phyloP scores from a whole-genome alignment of 2,797 vertebrate genomes.

The Gorsachius magnificus region DNA sequence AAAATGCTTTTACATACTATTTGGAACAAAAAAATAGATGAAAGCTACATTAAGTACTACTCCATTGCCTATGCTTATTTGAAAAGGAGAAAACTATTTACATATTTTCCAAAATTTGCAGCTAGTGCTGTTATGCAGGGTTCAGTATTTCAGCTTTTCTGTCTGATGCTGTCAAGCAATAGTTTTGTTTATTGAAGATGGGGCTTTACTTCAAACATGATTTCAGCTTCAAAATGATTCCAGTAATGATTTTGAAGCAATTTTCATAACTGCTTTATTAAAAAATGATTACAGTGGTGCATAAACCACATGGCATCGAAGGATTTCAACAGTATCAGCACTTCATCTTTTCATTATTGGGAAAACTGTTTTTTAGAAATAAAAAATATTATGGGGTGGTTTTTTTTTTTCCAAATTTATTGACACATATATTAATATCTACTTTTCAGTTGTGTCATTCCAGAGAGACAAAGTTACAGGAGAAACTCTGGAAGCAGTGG shows the following conservation, averaged over 20 bases:
- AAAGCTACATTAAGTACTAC: no score
- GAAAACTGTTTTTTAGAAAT: not conserved
- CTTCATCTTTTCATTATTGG: not conserved
- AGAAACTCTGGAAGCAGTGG: not conserved
- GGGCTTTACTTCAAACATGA: no score
- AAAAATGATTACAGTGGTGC: not conserved
- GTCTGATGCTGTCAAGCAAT: no score
- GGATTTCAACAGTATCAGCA: not conserved
- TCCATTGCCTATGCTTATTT: no score
- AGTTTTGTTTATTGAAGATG: no score
- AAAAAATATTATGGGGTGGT: not conserved
- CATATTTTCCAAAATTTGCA: no score
- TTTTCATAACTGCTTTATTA: not conserved
- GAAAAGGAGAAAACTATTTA: no score
- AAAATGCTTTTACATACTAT: no score
- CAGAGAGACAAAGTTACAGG: not conserved
- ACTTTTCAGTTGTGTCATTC: not conserved
- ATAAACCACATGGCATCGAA: not conserved
- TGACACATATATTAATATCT: not conserved
- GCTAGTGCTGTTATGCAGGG: no score
- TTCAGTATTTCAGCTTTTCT: no score
- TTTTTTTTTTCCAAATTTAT: not conserved
- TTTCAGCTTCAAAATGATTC: no score
- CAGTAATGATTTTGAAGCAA: constrained; percentile 9
- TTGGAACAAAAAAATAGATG: no score